phyloP scores from a whole-genome alignment of 2,113 vertebrate genomes.

The Rutilus rutilus region DNA sequence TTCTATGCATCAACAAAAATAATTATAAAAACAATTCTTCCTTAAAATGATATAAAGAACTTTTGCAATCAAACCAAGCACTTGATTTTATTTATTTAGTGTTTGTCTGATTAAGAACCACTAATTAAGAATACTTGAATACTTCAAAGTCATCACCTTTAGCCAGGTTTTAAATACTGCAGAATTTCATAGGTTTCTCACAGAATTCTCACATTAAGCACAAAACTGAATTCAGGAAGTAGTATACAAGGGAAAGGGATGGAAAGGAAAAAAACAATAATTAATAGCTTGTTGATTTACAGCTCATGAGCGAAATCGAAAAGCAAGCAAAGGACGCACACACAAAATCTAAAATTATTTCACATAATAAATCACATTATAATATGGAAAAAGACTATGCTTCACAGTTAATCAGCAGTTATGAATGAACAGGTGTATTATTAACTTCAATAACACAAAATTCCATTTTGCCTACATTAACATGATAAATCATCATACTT shows the following conservation, averaged over 20 bases:
- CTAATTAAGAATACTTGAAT: neutral
- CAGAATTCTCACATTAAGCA: neutral
- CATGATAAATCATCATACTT: neutral
- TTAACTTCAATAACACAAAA: neutral
- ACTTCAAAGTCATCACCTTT: too few relatives aligned
- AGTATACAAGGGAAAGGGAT: neutral
- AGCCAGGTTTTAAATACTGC: too few relatives aligned
- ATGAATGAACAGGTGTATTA: neutral
- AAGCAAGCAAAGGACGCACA: neutral
- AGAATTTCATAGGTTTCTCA: neutral
- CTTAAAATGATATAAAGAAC: neutral
- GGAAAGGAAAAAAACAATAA: neutral
- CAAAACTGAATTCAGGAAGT: neutral
- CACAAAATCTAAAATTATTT: neutral
- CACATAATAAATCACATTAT: neutral
- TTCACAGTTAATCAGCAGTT: neutral
- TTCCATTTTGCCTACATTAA: neutral
- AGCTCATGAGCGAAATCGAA: neutral
- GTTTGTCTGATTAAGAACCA: neutral
- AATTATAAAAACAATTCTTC: neutral
- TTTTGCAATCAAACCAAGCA: neutral
- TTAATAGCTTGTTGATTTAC: neutral
- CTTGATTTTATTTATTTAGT: neutral
- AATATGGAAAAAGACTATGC: neutral
- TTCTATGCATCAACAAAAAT: conserved; percentile 5